Base-by-base conservation (phyloP, 1,140 invertebrate genomes). In the Zaprionus inermis region DNA sequence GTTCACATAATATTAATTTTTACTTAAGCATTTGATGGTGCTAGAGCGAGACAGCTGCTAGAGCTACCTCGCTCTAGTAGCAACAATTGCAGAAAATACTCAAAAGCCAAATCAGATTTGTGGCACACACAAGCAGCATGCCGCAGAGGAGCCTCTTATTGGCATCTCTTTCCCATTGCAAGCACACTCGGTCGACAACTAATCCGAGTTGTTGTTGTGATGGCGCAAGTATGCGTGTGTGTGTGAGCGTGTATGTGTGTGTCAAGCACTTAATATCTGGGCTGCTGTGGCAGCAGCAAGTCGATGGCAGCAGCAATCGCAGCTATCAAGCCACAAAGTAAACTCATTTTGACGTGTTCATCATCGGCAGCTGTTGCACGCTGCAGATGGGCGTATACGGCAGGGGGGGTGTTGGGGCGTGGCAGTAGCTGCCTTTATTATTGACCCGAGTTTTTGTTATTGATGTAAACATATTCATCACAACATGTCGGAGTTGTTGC, bases 381-480 rank as follows among this genome's bases (percentile, higher is more conserved):
- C 34, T 30, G 14, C 16, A 32, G 14, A 11, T 6, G 54, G 4
- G 16, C 20, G 10, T 24, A 10, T 22, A 24, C 1, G 54, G 64
- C 54, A 12, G 34, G 55, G 28, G 70, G 76, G n/a, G n/a, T n/a
- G n/a, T n/a, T n/a, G 24, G 24, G 24, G 24, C 52, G 51, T 9
- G 20, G 51, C 38, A 41, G 5, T 41, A 5, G 18, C 59, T n/a
- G 14, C 66, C 69, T 79, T 76, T 72, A 83, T 79, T 88, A 82
- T 88, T 86, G 82, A 88, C 78, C 83, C 79, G 60, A 51, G 67
- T 73, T 88, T 76, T 79, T 77, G 76, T 79, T 88, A 88, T 86
- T 79, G 83, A 86, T 86, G 83, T 88, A 83, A 86, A 77, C 83
- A 88, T 83, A 86, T 86, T 88, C 83, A 86, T 86, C 83, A 86